Percentiles rank a stretch among this genome's conserved stretches.
phyloP scores from a whole-genome alignment of 1,140 invertebrate genomes.

The Hormaphis cornu region DNA sequence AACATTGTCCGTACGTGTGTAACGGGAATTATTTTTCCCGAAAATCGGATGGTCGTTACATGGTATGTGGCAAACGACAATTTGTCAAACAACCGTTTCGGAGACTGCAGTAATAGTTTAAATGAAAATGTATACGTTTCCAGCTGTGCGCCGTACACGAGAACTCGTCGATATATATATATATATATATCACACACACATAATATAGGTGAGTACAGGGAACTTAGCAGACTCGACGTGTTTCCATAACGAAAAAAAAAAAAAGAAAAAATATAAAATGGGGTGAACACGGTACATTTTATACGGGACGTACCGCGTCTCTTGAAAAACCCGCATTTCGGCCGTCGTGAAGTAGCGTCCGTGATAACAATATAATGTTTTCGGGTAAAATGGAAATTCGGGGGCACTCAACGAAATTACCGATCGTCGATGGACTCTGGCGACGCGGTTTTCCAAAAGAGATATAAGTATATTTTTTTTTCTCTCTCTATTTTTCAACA shows the following conservation, averaged over 20 bases:
- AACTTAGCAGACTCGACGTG: constrained; percentile 10
- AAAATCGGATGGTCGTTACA: too few relatives aligned
- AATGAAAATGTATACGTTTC: too few relatives aligned
- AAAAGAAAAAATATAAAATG: background rate
- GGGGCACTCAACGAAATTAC: constrained; percentile 29
- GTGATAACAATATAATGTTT: constrained; percentile 24
- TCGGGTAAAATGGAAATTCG: constrained; percentile 29
- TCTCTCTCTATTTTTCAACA: background rate
- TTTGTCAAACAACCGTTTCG: too few relatives aligned
- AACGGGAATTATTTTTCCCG: too few relatives aligned
- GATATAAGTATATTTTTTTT: background rate
- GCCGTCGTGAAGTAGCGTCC: background rate
- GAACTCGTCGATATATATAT: constrained; percentile 10
- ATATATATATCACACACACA: too few relatives aligned
- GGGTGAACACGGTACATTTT: too few relatives aligned
- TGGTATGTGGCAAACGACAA: too few relatives aligned
- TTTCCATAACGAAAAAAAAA: background rate
- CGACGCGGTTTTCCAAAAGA: background rate
- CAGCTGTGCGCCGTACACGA: too few relatives aligned
- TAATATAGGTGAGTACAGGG: too few relatives aligned
- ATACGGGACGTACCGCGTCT: background rate
- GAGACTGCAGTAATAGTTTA: too few relatives aligned
- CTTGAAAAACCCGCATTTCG: constrained; percentile 20
- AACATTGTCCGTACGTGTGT: too few relatives aligned
- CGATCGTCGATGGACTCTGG: background rate